Conservation (phyloP, 2,797 vertebrate species). For the Sebastes taczanowskii region DNA sequence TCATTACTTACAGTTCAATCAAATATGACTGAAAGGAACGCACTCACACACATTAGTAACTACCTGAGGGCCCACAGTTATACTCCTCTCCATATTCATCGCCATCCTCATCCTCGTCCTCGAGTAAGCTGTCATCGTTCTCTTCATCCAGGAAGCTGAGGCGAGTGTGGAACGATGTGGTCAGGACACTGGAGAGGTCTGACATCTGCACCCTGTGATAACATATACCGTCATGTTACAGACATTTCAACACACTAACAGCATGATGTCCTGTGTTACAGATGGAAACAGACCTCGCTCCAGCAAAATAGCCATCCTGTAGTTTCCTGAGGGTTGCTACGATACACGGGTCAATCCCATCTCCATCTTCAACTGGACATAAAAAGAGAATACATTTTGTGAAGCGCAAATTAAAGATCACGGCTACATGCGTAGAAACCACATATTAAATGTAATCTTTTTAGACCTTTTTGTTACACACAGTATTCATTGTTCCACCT, state of each 20-base stretch:
- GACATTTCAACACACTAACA: not conserved
- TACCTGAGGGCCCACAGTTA: slow-evolving; percentile 54
- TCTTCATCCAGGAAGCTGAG: slow-evolving; percentile 95
- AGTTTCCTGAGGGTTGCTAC: slow-evolving; percentile 93
- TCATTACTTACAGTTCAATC: not conserved
- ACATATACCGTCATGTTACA: not conserved
- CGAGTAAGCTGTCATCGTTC: slow-evolving; percentile 86
- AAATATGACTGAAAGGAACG: not conserved
- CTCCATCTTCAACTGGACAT: slow-evolving; percentile 89
- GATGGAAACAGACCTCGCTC: slow-evolving; percentile 86
- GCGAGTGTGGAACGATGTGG: slow-evolving; percentile 93
- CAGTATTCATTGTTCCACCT: not conserved
- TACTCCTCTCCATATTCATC: slow-evolving; percentile 66
- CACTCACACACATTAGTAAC: not conserved
- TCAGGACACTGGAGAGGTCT: slow-evolving; percentile 91
- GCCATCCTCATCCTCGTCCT: slow-evolving; percentile 74
- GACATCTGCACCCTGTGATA: slow-evolving; percentile 90
- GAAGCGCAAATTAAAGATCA: not conserved
- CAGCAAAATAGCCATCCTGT: slow-evolving; percentile 96
- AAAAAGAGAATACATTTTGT: slow-evolving; percentile 12
- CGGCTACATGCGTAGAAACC: not conserved
- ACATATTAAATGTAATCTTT: not conserved
- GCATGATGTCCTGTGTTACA: not conserved
- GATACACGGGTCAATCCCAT: slow-evolving; percentile 91
- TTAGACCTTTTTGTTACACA: not conserved